Base-by-base conservation (phyloP, 2,888 invertebrate species). In the Dasysyrphus tricinctus region DNA sequence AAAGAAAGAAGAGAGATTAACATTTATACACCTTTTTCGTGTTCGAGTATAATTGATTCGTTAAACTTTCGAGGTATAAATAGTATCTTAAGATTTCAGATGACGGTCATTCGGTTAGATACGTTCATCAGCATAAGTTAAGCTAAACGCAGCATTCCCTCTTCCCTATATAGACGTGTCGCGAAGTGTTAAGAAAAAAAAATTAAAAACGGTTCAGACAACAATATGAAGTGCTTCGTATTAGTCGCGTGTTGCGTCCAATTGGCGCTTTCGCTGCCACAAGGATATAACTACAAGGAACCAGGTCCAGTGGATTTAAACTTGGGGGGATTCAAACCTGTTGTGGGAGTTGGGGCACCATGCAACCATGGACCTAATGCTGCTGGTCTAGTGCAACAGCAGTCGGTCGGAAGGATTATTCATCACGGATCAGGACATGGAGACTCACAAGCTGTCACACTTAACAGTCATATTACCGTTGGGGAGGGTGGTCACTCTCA, bases 361-460 rank as follows among this genome's bases (percentile, higher is more conserved):
- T 89, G 89, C 39, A 77, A 70, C 44, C 88, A 89, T 82, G 86
- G 88, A 24, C 76, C 82, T 1, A 72, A 39, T 49, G 78, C 87
- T 3, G 73, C 83, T 11, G 85, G 77, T 44, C 44, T 88, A 0
- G 88, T 90, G 16, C 84, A 88, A 56, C 73, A 88, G 1, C 90
- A 90, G 65, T 88, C 88, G 2, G 56, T 82, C 5, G 89, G 88
- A 16, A 87, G 90, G 87, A 89, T 90, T 85, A 84, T 89, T 4
- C 89, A 89, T 37, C 88, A 88, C 7, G 87, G 88, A n/a, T 75
- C 61, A 85, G 74, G 70, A 24, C 42, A 37, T 80, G 79, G 42
- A 32, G 88, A 80, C 39, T 73, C 82, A 12, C 82, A 88, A 34
- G 81, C 85, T 8, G 80, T 87, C 6, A 82, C 88, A 14, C 76